Evolutionary conservation across 1,140 invertebrate species (phyloP), one percentile per base, ranked within the genome.

Genomic region (Drosophila ficusphila): DNA sequence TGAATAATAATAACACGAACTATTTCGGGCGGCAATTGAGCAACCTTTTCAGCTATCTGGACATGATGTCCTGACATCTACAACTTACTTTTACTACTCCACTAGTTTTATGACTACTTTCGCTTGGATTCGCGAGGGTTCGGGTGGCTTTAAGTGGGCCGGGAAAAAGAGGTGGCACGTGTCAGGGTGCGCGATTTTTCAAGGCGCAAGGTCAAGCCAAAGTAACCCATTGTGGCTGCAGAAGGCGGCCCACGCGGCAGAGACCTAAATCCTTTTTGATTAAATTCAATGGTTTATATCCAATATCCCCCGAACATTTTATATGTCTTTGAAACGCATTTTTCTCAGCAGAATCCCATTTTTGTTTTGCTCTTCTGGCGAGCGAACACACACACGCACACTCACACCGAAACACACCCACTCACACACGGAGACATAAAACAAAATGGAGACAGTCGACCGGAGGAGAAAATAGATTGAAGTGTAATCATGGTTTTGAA

Each of bases 211-310:
- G 81, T 86, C 81, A 86, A 88, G 72, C 61, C 68, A 34, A 46
- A 67, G 68, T 77, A 86, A 79, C 76, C 76, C 76, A 76, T 79
- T 74, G 39, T 62, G 51, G 41, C 52, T 25, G 19, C 14, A 39
- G 34, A 18, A 23, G 18, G 14, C 14, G 29, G 48, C 39, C 19
- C 34, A 44, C 25, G 36, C 42, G 51, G 51, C 29, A 70, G 39
- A 29, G 31, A 60, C 56, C 83, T 88, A 88, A 88, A 88, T 88
- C 82, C 82, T 88, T 88, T 88, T 88, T 88, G 82, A 88, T 88
- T 88, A 88, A 88, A 88, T 88, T 88, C 82, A 88, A 88, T 88
- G 83, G 86, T 88, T 88, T 88, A 88, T 88, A 88, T 88, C 77
- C 82, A 88, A 81, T 85, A 71, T 57, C 77, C 82, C 70, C 77